These are phyloP conservation scores for Homarus americanus DNA, from an alignment of 1,140 invertebrate genomes.

Conservation along the genomic window DNA sequence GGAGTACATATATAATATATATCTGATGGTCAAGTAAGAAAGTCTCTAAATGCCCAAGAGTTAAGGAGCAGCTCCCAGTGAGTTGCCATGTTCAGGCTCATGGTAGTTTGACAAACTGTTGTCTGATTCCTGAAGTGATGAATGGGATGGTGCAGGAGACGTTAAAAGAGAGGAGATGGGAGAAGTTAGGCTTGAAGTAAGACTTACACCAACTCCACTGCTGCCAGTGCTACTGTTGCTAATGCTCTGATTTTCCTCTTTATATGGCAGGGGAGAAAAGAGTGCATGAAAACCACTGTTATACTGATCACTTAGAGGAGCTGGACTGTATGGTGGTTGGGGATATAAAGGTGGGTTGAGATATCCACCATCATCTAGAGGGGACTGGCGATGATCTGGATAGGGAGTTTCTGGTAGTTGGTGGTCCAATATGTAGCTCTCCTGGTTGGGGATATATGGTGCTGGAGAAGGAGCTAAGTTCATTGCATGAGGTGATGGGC, in stretches of 20 bases:
- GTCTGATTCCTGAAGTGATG: conserved; percentile 67
- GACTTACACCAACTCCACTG: conserved; percentile 63
- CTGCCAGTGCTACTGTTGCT: conserved; percentile 60
- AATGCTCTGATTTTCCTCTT: conserved; percentile 56
- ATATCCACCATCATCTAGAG: conserved; percentile 52
- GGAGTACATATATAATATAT: conserved; percentile 51
- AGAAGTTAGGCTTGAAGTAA: conserved; percentile 57
- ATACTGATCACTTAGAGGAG: conserved; percentile 57
- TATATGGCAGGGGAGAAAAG: conserved; percentile 62
- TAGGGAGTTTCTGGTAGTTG: conserved; percentile 53
- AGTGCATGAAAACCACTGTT: conserved; percentile 49
- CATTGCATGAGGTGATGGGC: conserved; percentile 60
- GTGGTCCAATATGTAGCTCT: conserved; percentile 60
- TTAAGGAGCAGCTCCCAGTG: conserved; percentile 67
- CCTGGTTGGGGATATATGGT: conserved; percentile 62
- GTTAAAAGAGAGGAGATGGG: conserved; percentile 61
- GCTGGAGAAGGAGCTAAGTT: conserved; percentile 58
- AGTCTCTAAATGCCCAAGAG: conserved; percentile 63
- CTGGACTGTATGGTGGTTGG: conserved; percentile 59
- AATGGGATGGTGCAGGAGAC: conserved; percentile 64
- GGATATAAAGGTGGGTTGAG: conserved; percentile 54
- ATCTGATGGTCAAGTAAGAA: conserved; percentile 35
- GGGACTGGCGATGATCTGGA: conserved; percentile 57
- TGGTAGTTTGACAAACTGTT: conserved; percentile 69
- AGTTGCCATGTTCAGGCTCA: conserved; percentile 68